A percentile compares a stretch with the other conserved stretches of the same genome.
Conservation (phyloP, 2,797 vertebrate genomes). For the Odontamblyopus lacepedii region DNA sequence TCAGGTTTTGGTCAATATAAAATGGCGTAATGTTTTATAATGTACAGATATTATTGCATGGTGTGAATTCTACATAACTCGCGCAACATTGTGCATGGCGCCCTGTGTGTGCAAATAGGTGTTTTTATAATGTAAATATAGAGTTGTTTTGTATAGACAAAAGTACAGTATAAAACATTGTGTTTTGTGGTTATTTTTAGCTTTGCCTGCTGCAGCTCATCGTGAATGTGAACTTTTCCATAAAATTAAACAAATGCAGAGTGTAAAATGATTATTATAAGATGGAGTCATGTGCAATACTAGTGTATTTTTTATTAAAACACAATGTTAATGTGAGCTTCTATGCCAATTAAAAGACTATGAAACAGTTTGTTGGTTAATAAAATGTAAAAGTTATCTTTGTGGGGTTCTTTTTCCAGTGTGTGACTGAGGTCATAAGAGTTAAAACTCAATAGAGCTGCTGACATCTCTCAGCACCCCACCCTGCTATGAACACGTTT, state of each 20-base stretch:
- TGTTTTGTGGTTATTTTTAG: constrained; percentile 48
- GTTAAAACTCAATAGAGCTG: background rate
- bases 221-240: constrained; percentile 52
- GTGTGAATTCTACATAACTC: constrained; percentile 38
- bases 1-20: constrained; percentile 1
- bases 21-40: constrained; percentile 25
- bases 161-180: constrained; percentile 30
- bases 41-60: constrained; percentile 48
- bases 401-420: background rate
- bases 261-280: constrained; percentile 32
- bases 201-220: constrained; percentile 50
- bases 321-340: constrained; percentile 56
- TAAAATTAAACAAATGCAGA: constrained; percentile 23
- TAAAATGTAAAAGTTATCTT: background rate
- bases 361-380: constrained; percentile 57
- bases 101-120: constrained; percentile 15
- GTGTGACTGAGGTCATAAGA: background rate
- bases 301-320: constrained; percentile 56
- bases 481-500: too few relatives aligned
- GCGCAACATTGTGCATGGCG: constrained; percentile 27
- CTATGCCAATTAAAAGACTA: constrained; percentile 22
- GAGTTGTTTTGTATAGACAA: constrained; percentile 47
- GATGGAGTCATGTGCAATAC: constrained; percentile 45
- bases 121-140: constrained; percentile 60
- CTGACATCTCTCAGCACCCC: background rate